These are phyloP conservation scores for Listronotus oregonensis DNA, from an alignment of 1,140 invertebrate genomes.

Conservation along the genomic window DNA sequence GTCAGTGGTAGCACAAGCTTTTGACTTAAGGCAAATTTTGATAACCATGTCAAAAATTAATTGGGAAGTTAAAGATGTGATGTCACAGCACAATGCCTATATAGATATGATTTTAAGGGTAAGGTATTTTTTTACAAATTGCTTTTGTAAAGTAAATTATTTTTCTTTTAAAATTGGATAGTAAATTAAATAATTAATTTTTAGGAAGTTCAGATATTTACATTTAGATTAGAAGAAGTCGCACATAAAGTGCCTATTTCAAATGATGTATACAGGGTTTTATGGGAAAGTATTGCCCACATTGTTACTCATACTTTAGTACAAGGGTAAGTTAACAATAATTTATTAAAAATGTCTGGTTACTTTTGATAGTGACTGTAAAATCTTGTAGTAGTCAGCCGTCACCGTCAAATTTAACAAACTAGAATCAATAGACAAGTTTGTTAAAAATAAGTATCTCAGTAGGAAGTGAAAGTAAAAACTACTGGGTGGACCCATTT, in stretches of 20 bases:
- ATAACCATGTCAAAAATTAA: constrained; percentile 88
- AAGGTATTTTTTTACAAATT: constrained; percentile 37
- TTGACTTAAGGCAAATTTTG: constrained; percentile 81
- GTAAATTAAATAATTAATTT: constrained; percentile 35
- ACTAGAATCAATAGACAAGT: too few relatives aligned
- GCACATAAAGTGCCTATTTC: constrained; percentile 70
- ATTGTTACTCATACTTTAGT: constrained; percentile 85
- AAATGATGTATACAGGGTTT: constrained; percentile 66
- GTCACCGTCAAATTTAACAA: too few relatives aligned
- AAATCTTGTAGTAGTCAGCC: too few relatives aligned
- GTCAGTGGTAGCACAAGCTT: constrained; percentile 75
- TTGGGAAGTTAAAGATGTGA: constrained; percentile 96
- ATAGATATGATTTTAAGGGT: constrained; percentile 73
- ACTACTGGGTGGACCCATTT: too few relatives aligned
- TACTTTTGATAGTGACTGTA: too few relatives aligned
- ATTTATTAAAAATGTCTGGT: too few relatives aligned
- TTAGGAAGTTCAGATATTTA: constrained; percentile 80
- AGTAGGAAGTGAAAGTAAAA: too few relatives aligned
- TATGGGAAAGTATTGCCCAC: constrained; percentile 89
- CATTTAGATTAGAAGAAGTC: constrained; percentile 74
- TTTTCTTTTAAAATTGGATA: neutral
- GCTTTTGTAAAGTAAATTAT: neutral
- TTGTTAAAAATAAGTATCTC: too few relatives aligned
- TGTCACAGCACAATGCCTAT: constrained; percentile 93
- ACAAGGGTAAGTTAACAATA: constrained; percentile 83